Evolutionary conservation across 2,113 vertebrate genomes (phyloP).

Genomic region (Microcebus lehilahytsara): DNA sequence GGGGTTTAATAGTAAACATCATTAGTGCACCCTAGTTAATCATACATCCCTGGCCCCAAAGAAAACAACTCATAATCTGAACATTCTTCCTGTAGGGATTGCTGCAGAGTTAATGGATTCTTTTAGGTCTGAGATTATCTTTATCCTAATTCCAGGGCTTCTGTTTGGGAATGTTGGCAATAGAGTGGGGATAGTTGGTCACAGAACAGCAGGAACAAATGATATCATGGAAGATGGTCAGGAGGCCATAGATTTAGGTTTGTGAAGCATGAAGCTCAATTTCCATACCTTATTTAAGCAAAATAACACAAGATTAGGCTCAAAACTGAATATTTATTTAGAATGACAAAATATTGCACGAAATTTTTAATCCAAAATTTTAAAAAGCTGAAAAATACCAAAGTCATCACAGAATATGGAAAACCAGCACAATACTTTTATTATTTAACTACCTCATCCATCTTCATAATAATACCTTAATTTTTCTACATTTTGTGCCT

Average conservation of each 20-base stretch:
- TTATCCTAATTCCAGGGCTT: background rate
- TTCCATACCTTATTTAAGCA: background rate
- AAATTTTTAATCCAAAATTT: background rate
- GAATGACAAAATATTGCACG: background rate
- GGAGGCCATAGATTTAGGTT: background rate
- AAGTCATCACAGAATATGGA: background rate
- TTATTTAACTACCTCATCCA: background rate
- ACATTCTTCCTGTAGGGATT: background rate
- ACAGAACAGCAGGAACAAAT: background rate
- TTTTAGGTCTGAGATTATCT: background rate
- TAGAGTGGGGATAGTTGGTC: background rate
- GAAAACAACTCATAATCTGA: background rate
- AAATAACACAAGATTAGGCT: background rate
- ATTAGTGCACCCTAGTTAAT: background rate
- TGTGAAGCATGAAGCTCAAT: background rate
- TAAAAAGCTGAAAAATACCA: background rate
- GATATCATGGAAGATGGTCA: background rate
- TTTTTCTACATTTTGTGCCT: background rate
- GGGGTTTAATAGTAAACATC: background rate
- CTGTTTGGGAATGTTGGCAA: background rate
- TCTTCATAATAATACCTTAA: background rate
- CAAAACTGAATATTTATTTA: background rate
- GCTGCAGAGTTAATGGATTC: background rate
- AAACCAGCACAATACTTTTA: background rate
- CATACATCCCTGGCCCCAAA: background rate